Conservation (phyloP, 2,113 vertebrate genomes). For the Lanius ludovicianus region DNA sequence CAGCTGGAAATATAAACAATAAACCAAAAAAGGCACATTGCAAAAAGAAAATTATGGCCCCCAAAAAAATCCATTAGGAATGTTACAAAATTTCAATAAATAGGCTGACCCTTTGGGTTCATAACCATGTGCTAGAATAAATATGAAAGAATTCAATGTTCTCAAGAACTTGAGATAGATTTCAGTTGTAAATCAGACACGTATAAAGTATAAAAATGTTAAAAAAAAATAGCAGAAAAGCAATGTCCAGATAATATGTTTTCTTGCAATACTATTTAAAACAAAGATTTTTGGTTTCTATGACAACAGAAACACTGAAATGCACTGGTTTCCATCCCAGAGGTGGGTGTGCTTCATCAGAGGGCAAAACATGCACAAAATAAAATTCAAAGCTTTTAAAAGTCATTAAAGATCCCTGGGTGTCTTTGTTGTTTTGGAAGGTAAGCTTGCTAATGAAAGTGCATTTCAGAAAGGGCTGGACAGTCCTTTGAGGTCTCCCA, state of each 20-base stretch:
- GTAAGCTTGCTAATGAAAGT: not conserved
- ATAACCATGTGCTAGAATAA: not conserved
- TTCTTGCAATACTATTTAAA: not conserved
- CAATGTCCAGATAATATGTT: not conserved
- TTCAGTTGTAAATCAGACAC: not conserved
- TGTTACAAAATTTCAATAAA: not conserved
- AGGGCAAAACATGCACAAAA: not conserved
- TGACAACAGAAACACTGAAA: constrained; percentile 43
- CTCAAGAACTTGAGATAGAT: not conserved
- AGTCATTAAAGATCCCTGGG: not conserved
- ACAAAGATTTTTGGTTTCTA: constrained; percentile 41
- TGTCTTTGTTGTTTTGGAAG: not conserved
- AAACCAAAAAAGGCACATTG: fast-evolving
- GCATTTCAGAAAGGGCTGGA: not conserved
- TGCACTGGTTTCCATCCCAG: not conserved
- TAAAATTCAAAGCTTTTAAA: not conserved
- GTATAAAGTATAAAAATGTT: not conserved
- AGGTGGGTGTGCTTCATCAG: not conserved
- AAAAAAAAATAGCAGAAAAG: not conserved
- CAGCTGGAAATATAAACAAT: not conserved
- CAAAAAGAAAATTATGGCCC: not conserved
- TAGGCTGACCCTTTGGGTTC: not conserved
- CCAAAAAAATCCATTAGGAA: not conserved
- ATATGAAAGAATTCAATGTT: not conserved
- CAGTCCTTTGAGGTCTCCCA: not conserved